These are phyloP conservation scores for Drosophila niveifrons DNA, from an alignment of 2,888 invertebrate genomes.

Conservation along the genomic window DNA sequence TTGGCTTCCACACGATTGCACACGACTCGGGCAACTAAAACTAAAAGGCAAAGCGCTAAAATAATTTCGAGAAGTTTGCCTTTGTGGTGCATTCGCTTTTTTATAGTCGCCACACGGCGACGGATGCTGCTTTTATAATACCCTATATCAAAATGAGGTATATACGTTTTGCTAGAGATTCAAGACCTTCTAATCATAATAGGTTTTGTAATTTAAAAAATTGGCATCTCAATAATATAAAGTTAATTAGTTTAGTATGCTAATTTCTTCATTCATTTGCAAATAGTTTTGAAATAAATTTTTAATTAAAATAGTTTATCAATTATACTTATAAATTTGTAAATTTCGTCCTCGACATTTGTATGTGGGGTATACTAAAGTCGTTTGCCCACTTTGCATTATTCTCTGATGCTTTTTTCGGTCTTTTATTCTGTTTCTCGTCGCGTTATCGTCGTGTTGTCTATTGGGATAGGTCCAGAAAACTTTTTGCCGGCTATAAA, in stretches of 20 bases:
- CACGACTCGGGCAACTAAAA: slow-evolving; percentile 68
- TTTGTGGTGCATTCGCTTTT: slow-evolving; percentile 67
- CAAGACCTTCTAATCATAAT: background rate
- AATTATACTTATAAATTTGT: too few relatives aligned
- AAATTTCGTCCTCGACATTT: background rate
- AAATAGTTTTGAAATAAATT: too few relatives aligned
- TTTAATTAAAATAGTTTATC: background rate
- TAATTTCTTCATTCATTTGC: too few relatives aligned
- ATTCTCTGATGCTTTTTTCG: slow-evolving; percentile 6
- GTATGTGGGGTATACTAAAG: slow-evolving; percentile 17
- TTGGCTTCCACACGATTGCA: slow-evolving; percentile 74
- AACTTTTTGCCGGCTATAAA: slow-evolving; percentile 32
- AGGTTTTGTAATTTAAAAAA: too few relatives aligned
- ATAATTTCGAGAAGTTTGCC: slow-evolving; percentile 76
- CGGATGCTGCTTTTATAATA: slow-evolving; percentile 13
- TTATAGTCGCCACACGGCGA: slow-evolving; percentile 51
- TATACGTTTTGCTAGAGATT: background rate
- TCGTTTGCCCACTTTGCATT: background rate
- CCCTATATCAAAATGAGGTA: slow-evolving; percentile 15
- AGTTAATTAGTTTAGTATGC: too few relatives aligned
- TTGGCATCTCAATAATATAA: too few relatives aligned
- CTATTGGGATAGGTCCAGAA: slow-evolving; percentile 61
- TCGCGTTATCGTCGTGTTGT: slow-evolving; percentile 20
- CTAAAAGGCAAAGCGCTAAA: slow-evolving; percentile 56
- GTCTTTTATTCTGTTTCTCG: slow-evolving; percentile 14